Evolutionary conservation across 2,888 invertebrate species (phyloP).

Genomic region (Cepaea hortensis): DNA sequence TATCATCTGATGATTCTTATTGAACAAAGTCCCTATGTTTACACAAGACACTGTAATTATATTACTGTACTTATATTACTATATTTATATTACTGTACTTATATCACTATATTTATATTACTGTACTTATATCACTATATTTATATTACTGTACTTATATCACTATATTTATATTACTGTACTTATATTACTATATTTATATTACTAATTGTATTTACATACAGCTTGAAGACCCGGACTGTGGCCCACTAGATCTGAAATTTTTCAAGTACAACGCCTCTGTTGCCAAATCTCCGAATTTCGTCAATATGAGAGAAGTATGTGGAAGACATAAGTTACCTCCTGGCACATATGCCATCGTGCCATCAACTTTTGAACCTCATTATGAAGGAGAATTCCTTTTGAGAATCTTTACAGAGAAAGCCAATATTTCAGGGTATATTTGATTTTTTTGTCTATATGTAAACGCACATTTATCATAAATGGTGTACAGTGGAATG

Average conservation of each 20-base stretch:
- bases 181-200: background rate
- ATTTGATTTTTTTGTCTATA: constrained; percentile 40
- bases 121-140: background rate
- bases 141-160: background rate
- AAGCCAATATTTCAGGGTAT: constrained; percentile 70
- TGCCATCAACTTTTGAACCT: constrained; percentile 97
- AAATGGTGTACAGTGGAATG: no score
- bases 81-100: background rate
- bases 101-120: background rate
- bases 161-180: background rate
- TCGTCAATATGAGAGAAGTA: constrained; percentile 96
- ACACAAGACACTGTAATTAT: no score
- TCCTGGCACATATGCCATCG: constrained; percentile 94
- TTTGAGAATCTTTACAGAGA: constrained; percentile 95
- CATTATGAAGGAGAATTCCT: constrained; percentile 97
- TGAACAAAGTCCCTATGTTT: no score
- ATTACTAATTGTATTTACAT: background rate
- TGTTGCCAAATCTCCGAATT: constrained; percentile 91
- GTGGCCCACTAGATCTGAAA: constrained; percentile 83
- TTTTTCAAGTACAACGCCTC: constrained; percentile 98
- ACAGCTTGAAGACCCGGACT: constrained; percentile 44
- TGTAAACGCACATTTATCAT: no score
- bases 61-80: background rate
- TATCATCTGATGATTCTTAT: no score
- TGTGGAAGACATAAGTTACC: constrained; percentile 93